Percentiles rank a stretch among this genome's conserved stretches.
Evolutionary conservation across 2,888 invertebrate species (phyloP).

Genomic region (Cylloceria caligata): DNA sequence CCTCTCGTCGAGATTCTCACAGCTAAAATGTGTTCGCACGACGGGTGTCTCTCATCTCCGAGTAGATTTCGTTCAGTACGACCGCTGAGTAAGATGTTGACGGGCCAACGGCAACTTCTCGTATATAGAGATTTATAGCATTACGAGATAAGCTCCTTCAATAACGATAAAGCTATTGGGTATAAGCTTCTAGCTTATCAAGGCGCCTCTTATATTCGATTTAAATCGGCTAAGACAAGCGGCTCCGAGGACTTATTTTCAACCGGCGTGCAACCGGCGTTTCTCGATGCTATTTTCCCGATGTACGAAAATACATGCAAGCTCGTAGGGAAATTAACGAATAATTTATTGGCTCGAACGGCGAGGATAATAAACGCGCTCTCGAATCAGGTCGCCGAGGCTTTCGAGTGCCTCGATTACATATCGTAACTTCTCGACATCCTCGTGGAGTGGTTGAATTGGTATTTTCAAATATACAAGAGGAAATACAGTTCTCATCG

Average conservation of each 20-base stretch:
- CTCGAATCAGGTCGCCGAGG: conserved; percentile 21
- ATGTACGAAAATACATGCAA: conserved; percentile 58
- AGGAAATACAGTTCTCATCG: neutral
- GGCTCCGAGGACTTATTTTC: neutral
- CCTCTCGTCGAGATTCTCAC: conserved; percentile 7
- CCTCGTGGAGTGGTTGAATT: neutral
- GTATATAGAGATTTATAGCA: neutral
- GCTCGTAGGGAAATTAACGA: conserved; percentile 48
- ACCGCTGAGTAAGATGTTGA: neutral
- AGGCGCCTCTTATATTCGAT: neutral
- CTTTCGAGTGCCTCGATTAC: neutral
- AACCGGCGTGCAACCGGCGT: neutral
- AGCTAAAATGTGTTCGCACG: neutral
- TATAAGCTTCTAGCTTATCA: neutral
- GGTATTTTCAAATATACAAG: conserved; percentile 13
- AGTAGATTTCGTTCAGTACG: too few relatives aligned
- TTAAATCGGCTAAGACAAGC: neutral
- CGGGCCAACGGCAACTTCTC: neutral
- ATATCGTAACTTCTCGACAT: neutral
- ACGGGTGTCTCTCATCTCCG: too few relatives aligned
- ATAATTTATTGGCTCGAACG: conserved; percentile 52
- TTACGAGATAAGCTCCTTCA: conserved; percentile 3
- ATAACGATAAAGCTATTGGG: conserved; percentile 43
- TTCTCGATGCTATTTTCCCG: conserved; percentile 24
- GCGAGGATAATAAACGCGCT: conserved; percentile 17